Evolutionary conservation across 2,797 vertebrate species (phyloP).

Genomic region (Echeneis naucrates): DNA sequence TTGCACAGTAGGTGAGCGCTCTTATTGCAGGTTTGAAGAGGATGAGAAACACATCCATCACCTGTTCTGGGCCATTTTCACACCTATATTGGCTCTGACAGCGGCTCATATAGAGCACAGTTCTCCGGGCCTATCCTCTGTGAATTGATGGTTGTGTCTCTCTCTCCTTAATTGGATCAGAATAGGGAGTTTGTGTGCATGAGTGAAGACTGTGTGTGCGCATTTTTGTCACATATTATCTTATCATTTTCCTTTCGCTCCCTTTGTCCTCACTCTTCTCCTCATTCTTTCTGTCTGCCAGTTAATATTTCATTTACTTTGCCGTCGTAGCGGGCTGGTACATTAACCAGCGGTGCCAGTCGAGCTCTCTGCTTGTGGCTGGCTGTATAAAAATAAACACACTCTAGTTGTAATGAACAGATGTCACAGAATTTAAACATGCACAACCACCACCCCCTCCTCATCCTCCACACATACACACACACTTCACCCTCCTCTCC

Average conservation of each 20-base stretch:
- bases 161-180: slow-evolving; percentile 42
- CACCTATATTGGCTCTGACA: background rate
- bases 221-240: slow-evolving; percentile 75
- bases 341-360: slow-evolving; percentile 85
- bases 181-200: slow-evolving; percentile 36
- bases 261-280: slow-evolving; percentile 62
- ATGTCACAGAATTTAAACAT: slow-evolving; percentile 95
- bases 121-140: slow-evolving; percentile 15
- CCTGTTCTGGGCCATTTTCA: slow-evolving; percentile 9
- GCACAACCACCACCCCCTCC: slow-evolving; percentile 81
- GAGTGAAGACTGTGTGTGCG: slow-evolving; percentile 27
- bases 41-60: slow-evolving; percentile 1
- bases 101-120: background rate
- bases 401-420: slow-evolving; percentile 95
- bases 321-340: slow-evolving; percentile 73
- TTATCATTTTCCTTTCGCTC: slow-evolving; percentile 60
- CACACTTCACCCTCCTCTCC: slow-evolving; percentile 76
- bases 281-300: slow-evolving; percentile 60
- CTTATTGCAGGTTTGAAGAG: background rate
- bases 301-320: slow-evolving; percentile 84
- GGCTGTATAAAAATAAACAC: slow-evolving; percentile 95
- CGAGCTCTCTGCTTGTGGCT: slow-evolving; percentile 86
- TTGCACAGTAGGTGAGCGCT: background rate
- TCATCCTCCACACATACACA: slow-evolving; percentile 53
- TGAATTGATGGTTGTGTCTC: slow-evolving; percentile 29